Percentiles rank a stretch among this genome's conserved stretches.
Conservation (phyloP, 2,888 invertebrate species). For the Nephrotoma flavescens region DNA sequence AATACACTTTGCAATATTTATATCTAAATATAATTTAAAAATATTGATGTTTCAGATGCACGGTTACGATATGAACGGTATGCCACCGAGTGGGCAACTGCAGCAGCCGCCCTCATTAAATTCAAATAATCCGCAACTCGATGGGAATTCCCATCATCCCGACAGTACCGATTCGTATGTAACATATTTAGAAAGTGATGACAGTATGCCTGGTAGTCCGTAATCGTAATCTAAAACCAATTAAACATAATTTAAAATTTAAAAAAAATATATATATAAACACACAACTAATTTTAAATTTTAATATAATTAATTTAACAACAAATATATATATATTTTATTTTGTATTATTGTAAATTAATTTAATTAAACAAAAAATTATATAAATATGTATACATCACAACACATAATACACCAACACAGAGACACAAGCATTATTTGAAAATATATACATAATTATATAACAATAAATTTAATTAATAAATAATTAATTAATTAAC, state of each 20-base stretch:
- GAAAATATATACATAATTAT: neutral
- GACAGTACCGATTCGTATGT: slow-evolving; percentile 79
- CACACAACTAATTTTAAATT: neutral
- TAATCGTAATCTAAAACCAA: slow-evolving; percentile 24
- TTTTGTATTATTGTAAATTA: neutral
- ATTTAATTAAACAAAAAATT: neutral
- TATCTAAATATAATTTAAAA: neutral
- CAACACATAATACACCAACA: neutral
- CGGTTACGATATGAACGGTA: slow-evolving; percentile 62
- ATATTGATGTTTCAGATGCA: slow-evolving; percentile 55
- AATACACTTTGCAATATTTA: neutral
- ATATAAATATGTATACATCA: neutral
- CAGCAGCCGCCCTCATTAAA: slow-evolving; percentile 42
- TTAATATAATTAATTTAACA: neutral
- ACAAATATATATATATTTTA: neutral
- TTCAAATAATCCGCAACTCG: slow-evolving; percentile 39
- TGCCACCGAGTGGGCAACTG: slow-evolving; percentile 34
- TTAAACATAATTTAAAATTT: neutral
- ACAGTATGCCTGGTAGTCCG: slow-evolving; percentile 59
- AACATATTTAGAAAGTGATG: slow-evolving; percentile 83
- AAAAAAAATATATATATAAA: neutral
- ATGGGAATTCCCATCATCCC: slow-evolving; percentile 50
- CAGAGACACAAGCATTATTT: neutral
- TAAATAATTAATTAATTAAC: neutral
- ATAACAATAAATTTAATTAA: no score